Conservation (phyloP, 1,140 invertebrate species). For the Bombus cullumanus region DNA sequence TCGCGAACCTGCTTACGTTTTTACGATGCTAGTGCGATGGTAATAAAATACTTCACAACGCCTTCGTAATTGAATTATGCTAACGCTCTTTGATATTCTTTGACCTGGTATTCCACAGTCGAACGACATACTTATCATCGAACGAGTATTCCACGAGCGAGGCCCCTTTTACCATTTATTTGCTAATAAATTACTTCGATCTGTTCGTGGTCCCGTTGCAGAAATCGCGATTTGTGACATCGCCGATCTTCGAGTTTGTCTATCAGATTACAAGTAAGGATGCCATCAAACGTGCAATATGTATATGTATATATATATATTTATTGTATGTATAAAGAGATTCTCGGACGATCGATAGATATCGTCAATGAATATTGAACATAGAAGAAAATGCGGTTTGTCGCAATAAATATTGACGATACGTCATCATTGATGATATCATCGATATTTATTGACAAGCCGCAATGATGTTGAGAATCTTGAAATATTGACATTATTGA, state of each 20-base stretch:
- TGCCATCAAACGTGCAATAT: no score
- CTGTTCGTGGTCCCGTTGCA: constrained; percentile 40
- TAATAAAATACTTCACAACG: neutral
- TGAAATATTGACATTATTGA: no score
- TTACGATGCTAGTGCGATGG: neutral
- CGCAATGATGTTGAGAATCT: no score
- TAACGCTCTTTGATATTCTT: neutral
- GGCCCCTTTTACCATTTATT: neutral
- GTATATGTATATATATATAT: no score
- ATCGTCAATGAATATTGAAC: no score
- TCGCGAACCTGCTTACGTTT: neutral
- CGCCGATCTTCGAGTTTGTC: neutral
- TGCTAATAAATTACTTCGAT: constrained; percentile 18
- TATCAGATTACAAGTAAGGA: neutral
- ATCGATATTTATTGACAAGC: no score
- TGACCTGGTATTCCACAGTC: neutral
- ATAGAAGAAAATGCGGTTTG: no score
- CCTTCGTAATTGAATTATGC: neutral
- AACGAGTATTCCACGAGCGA: neutral
- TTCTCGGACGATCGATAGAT: no score
- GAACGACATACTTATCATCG: neutral
- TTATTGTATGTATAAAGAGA: no score
- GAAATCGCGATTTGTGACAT: constrained; percentile 2
- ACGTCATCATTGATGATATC: no score
- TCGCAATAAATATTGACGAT: no score